Evolutionary conservation across 2,113 vertebrate genomes (phyloP), one percentile per base, ranked within the genome.

Genomic region (Pandion haliaetus): DNA sequence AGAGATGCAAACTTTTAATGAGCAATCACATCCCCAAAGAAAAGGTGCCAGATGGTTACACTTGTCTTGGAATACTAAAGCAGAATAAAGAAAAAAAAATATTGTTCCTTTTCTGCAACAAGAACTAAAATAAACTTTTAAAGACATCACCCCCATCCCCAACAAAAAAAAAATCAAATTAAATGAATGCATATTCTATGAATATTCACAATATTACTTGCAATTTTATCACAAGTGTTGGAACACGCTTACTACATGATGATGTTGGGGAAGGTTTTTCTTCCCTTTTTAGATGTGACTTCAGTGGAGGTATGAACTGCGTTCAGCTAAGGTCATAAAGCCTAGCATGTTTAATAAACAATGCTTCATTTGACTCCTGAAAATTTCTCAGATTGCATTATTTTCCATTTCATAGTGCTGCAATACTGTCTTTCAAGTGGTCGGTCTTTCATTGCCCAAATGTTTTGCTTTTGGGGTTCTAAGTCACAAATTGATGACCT

Each of bases 1-100:
- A 73, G 70, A 91, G 65, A 93, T 83, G 42, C 36, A 78, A 97
- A 97, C 90, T 86, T 93, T 69, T 93, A 98, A 96, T 65, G 95
- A 98, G 93, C 74, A 97, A 95, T 94, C 92, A 92, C 40, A 89
- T 44, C 44, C 88, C 82, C 69, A 83, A 58, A 87, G 67, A 88
- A 91, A 62, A 92, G 12, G 20, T n/a, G 21, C 78, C 94, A 96
- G 96, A 94, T 96, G 91, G 91, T 92, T 87, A 92, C 61, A 76
- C 50, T 77, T 91, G 38, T 40, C 42, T 90, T n/a, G 17, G 62
- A 97, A 62, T 66, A 93, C 16, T 76, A 62, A 55, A 85, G 31
- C 8, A 88, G 42, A 92, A 83, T 21, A 32, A 67, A 91, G 34
- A 54, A 34, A 50, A 61, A 28, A 45, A 50, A 44, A 40, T 47